Conservation (phyloP, 1,140 invertebrate genomes). For the Brachionus sp. region DNA sequence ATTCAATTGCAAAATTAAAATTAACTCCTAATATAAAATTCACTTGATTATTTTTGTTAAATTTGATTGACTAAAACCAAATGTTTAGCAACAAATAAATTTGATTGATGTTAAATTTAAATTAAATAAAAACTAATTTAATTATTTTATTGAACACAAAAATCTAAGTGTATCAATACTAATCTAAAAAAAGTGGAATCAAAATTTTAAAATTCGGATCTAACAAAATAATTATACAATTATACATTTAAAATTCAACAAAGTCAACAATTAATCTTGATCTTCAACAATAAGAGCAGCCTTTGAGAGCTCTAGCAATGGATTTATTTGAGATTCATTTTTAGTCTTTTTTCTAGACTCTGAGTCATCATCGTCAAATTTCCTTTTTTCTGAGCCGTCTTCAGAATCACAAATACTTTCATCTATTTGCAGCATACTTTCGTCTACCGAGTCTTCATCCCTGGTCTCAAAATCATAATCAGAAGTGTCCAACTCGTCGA, state of each 20-base stretch:
- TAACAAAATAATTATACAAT: constrained; percentile 25
- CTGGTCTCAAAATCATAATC: neutral
- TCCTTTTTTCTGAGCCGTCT: neutral
- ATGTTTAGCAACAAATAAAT: neutral
- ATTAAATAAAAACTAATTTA: neutral
- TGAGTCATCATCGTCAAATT: neutral
- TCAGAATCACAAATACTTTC: neutral
- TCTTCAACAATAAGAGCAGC: constrained; percentile 10
- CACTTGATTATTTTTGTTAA: neutral
- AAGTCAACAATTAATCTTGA: constrained; percentile 9
- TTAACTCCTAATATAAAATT: neutral
- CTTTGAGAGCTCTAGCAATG: neutral
- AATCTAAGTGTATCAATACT: neutral
- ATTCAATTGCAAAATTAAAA: no score
- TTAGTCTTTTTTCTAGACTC: neutral
- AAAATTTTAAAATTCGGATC: neutral
- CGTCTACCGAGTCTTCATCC: neutral
- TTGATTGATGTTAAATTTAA: neutral
- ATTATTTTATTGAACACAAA: constrained; percentile 9
- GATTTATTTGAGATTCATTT: constrained; percentile 6
- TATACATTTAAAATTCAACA: constrained; percentile 2
- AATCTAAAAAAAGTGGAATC: constrained; percentile 35
- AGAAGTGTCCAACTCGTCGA: neutral
- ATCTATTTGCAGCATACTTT: constrained; percentile 8
- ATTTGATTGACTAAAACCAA: constrained; percentile 9